phyloP scores from a whole-genome alignment of 1,140 invertebrate species.

The Drosophila arizonae region DNA sequence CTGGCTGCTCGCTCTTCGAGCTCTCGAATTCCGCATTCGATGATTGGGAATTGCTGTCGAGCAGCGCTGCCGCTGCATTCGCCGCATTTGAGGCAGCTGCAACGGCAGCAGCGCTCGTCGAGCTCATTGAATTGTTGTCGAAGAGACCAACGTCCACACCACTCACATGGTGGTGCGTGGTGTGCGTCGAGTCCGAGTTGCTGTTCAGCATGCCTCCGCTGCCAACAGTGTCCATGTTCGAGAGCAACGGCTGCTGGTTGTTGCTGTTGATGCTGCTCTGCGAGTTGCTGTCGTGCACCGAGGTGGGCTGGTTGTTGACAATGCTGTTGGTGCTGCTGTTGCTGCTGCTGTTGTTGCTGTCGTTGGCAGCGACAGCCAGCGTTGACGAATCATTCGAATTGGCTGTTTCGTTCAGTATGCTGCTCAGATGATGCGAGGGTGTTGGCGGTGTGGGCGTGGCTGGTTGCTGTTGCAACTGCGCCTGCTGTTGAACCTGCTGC shows the following conservation, averaged over 20 bases:
- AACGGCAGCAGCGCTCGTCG: conserved; percentile 68
- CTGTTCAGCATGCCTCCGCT: conserved; percentile 52
- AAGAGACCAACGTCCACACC: conserved; percentile 68
- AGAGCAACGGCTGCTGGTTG: conserved; percentile 70
- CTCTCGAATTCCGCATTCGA: conserved; percentile 67
- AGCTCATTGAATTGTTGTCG: conserved; percentile 80
- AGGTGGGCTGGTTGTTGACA: conserved; percentile 79
- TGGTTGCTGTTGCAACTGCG: conserved; percentile 39
- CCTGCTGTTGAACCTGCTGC: conserved; percentile 36
- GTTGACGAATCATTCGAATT: conserved; percentile 81
- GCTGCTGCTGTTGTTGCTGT: conserved; percentile 81
- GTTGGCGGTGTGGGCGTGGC: conserved; percentile 51
- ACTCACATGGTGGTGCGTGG: conserved; percentile 43
- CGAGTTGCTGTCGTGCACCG: conserved; percentile 80
- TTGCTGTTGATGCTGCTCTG: conserved; percentile 80
- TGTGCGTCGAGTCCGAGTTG: conserved; percentile 66
- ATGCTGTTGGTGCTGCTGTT: conserved; percentile 81
- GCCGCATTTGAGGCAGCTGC: conserved; percentile 63
- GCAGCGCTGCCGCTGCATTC: conserved; percentile 66
- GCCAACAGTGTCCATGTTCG: conserved; percentile 52
- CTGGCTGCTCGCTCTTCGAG: conserved; percentile 40
- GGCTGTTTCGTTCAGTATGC: conserved; percentile 77
- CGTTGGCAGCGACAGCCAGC: conserved; percentile 74
- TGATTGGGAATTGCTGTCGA: conserved; percentile 78
- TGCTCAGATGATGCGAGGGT: conserved; percentile 75